Percentiles rank a stretch among this genome's conserved stretches.
These are phyloP conservation scores for Schrankia costaestrigalis DNA, from an alignment of 2,888 invertebrate species.

Conservation along the genomic window DNA sequence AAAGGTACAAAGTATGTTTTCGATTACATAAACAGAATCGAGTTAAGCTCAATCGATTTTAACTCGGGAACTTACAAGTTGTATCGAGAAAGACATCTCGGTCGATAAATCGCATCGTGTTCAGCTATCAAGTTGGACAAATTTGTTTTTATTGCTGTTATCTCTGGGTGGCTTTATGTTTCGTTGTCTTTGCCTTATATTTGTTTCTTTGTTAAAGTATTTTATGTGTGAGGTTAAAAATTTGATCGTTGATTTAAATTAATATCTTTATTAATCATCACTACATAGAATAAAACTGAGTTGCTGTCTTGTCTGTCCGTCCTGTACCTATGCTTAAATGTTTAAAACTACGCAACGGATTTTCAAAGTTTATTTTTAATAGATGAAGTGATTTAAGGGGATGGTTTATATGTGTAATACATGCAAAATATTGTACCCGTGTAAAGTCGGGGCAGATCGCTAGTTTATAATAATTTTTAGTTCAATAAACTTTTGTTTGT, in stretches of 20 bases:
- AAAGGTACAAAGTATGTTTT: constrained; percentile 24
- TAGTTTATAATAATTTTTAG: constrained; percentile 5
- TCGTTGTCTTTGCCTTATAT: constrained; percentile 38
- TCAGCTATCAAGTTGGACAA: constrained; percentile 65
- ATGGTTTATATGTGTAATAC: too few relatives aligned
- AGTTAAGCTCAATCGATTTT: constrained; percentile 44
- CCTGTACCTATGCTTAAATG: too few relatives aligned
- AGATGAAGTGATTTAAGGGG: too few relatives aligned
- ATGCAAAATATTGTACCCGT: too few relatives aligned
- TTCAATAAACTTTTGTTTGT: constrained; percentile 13
- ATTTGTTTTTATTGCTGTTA: constrained; percentile 73
- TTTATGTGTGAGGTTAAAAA: constrained; percentile 29
- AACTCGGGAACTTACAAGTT: constrained; percentile 48
- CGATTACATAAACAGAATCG: constrained; percentile 34
- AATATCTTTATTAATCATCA: constrained; percentile 33
- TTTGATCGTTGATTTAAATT: constrained; percentile 24
- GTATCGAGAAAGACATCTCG: constrained; percentile 68
- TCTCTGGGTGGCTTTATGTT: constrained; percentile 73
- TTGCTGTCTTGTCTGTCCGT: too few relatives aligned
- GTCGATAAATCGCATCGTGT: constrained; percentile 69
- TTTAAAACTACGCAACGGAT: too few relatives aligned
- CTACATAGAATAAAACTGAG: constrained; percentile 11
- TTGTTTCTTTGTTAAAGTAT: constrained; percentile 36
- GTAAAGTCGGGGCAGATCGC: too few relatives aligned
- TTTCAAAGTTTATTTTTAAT: too few relatives aligned